A percentile compares a stretch with the other conserved stretches of the same genome.
Evolutionary conservation across 2,888 invertebrate species (phyloP).

Genomic region (Apamea epomidion): DNA sequence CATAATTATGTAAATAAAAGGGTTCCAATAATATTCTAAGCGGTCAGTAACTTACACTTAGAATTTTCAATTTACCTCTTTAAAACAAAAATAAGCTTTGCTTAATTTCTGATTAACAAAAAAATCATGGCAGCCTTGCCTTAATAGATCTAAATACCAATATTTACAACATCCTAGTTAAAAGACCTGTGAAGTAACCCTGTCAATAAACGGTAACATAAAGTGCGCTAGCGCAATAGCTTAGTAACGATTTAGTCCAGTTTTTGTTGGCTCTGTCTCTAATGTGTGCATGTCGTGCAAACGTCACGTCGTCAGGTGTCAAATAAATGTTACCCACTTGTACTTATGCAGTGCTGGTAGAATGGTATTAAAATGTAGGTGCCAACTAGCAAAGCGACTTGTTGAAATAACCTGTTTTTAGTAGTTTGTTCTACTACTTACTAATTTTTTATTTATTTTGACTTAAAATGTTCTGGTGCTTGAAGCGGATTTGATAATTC

Average conservation of each 20-base stretch:
- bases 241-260: conserved; percentile 60
- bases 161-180: background rate
- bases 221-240: conserved; percentile 58
- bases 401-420: conserved; percentile 51
- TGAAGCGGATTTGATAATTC: conserved; percentile 15
- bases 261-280: conserved; percentile 64
- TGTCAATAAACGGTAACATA: conserved; percentile 46
- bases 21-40: background rate
- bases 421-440: conserved; percentile 21
- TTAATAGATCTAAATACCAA: conserved; percentile 2
- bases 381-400: conserved; percentile 21
- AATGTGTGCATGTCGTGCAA: conserved; percentile 58
- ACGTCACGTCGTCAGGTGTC: conserved; percentile 53
- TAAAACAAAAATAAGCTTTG: background rate
- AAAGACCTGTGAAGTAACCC: conserved; percentile 54
- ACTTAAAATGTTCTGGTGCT: conserved; percentile 6
- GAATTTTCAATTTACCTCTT: background rate
- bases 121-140: background rate
- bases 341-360: conserved; percentile 38
- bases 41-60: background rate
- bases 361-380: conserved; percentile 40
- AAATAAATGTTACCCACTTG: conserved; percentile 35
- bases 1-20: background rate
- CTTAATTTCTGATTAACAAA: background rate
- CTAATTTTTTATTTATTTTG: conserved; percentile 33